These are phyloP conservation scores for Tricholauxania praeusta DNA, from an alignment of 2,888 invertebrate genomes.

Conservation along the genomic window DNA sequence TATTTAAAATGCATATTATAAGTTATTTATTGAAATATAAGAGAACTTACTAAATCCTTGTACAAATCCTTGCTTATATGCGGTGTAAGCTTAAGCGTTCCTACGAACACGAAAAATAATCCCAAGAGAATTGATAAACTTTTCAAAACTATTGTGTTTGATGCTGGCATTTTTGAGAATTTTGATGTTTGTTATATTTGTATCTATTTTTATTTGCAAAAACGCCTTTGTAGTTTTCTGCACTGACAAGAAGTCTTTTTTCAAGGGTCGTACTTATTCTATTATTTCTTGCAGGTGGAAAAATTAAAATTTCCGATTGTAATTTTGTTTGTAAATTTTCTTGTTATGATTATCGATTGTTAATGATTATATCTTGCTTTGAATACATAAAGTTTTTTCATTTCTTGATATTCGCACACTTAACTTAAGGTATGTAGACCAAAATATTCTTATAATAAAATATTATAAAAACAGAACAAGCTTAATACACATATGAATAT, in stretches of 20 bases:
- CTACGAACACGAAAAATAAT: conserved; percentile 95
- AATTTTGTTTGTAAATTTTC: background rate
- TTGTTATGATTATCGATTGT: no score
- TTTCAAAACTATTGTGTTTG: conserved; percentile 83
- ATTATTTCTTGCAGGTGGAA: no score
- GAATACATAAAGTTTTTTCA: background rate
- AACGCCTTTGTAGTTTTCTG: background rate
- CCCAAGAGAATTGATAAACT: conserved; percentile 92
- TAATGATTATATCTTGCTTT: background rate
- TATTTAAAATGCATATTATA: background rate
- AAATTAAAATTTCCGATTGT: background rate
- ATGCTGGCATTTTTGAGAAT: conserved; percentile 62
- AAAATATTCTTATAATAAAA: conserved; percentile 20
- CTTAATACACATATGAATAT: conserved; percentile 2
- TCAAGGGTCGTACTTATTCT: no score
- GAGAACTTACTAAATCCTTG: conserved; percentile 88
- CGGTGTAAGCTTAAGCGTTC: conserved; percentile 91
- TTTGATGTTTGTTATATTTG: background rate
- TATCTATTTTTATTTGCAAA: conserved; percentile 3
- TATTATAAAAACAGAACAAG: conserved; percentile 14
- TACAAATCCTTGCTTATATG: conserved; percentile 94
- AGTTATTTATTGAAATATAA: background rate
- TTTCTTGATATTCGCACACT: conserved; percentile 38
- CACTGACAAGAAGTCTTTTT: conserved; percentile 1
- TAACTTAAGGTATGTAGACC: background rate